Conservation (phyloP, 2,113 vertebrate species). For the Arenaria interpres region DNA sequence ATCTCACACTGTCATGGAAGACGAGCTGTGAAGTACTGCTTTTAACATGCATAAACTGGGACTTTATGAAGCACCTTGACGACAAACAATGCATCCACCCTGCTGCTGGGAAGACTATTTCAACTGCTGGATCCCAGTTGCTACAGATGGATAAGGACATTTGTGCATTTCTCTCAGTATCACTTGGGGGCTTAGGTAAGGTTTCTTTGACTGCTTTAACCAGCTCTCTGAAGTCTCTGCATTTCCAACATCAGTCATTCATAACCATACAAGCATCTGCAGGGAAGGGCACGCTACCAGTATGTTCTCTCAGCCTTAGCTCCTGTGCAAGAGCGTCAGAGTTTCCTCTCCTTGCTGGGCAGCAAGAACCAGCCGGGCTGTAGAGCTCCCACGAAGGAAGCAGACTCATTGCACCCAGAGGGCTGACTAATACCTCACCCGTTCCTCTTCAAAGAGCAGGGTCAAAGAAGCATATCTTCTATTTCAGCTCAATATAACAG, state of each 20-base stretch:
- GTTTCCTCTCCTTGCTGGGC: not conserved
- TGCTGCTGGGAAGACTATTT: not conserved
- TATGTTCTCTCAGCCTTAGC: constrained; percentile 11
- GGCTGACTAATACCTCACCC: not conserved
- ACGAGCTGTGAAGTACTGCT: not conserved
- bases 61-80: not conserved
- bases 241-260: not conserved
- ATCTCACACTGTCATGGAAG: not conserved
- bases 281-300: not conserved
- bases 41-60: not conserved
- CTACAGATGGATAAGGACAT: not conserved
- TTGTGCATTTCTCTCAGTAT: not conserved
- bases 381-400: not conserved
- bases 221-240: not conserved
- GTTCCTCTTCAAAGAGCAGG: not conserved
- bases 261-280: not conserved
- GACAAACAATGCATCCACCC: not conserved
- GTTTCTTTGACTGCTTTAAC: not conserved
- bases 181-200: not conserved
- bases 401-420: not conserved
- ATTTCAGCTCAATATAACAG: not conserved
- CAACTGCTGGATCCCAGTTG: not conserved
- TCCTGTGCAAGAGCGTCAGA: not conserved
- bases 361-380: not conserved
- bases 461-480: not conserved